A percentile compares a stretch with the other conserved stretches of the same genome.
Evolutionary conservation across 2,113 vertebrate genomes (phyloP).

Genomic region (Hypomesus transpacificus): DNA sequence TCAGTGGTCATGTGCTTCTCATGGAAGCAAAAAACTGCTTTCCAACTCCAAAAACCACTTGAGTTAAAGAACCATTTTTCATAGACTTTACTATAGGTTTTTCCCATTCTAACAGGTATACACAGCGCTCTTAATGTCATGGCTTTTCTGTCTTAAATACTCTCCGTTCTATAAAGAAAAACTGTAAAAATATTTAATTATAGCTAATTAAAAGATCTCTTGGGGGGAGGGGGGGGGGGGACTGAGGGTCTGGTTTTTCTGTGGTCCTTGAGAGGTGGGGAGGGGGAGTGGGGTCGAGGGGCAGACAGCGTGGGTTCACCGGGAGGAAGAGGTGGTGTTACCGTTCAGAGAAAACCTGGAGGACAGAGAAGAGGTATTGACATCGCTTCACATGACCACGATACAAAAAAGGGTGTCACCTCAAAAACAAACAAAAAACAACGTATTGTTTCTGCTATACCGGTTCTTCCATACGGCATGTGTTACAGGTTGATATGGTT

Average conservation of each 20-base stretch:
- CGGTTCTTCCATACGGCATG: not conserved
- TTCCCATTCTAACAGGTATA: constrained; percentile 66
- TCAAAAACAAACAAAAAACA: too few relatives aligned
- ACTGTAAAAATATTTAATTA: constrained; percentile 80
- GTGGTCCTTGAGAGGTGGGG: constrained; percentile 45
- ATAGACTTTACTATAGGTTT: constrained; percentile 72
- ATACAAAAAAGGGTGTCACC: not conserved
- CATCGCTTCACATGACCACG: not conserved
- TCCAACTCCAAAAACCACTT: not conserved
- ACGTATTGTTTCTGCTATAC: too few relatives aligned
- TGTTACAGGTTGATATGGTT: too few relatives aligned
- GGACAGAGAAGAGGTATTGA: constrained; percentile 4
- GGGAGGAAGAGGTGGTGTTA: constrained; percentile 81
- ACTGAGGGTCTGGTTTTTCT: constrained; percentile 25
- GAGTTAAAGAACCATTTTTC: constrained; percentile 17
- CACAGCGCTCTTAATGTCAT: constrained; percentile 69
- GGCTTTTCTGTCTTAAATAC: constrained; percentile 76
- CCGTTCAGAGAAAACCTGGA: constrained; percentile 86
- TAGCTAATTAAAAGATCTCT: constrained; percentile 76
- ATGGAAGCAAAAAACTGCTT: not conserved
- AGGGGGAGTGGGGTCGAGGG: constrained; percentile 29
- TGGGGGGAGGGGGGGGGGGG: constrained; percentile 12
- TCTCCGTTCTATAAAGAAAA: constrained; percentile 74
- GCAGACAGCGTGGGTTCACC: constrained; percentile 69
- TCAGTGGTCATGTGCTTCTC: not conserved